Percentiles rank a stretch among this genome's conserved stretches.
Conservation (phyloP, 2,797 vertebrate species). For the Erithacus rubecula region DNA sequence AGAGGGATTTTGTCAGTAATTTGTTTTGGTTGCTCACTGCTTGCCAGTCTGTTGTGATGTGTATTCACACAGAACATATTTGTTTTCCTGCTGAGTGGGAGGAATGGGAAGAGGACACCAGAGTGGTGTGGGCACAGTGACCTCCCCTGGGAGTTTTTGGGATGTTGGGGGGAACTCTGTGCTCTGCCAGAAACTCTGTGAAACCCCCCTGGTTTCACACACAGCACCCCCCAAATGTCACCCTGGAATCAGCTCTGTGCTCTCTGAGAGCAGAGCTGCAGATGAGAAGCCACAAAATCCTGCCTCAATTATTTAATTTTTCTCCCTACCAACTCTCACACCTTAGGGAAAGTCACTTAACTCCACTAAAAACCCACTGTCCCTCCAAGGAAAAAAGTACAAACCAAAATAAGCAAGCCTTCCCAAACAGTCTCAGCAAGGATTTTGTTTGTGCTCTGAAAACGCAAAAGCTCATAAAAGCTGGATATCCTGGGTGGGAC, state of each 20-base stretch:
- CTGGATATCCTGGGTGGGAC: background rate
- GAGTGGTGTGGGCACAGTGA: conserved; percentile 3
- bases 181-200: background rate
- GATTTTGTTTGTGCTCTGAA: background rate
- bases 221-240: background rate
- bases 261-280: background rate
- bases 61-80: conserved; percentile 51
- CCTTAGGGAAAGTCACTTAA: background rate
- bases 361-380: background rate
- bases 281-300: background rate
- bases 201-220: background rate
- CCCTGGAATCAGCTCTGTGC: background rate
- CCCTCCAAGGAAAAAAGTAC: background rate
- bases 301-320: background rate
- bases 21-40: conserved; percentile 57
- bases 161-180: conserved; percentile 3
- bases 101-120: conserved; percentile 18
- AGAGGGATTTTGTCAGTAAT: conserved; percentile 63
- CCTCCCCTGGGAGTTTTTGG: background rate
- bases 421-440: background rate
- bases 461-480: background rate
- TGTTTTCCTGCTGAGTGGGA: conserved; percentile 47
- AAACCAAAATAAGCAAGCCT: background rate
- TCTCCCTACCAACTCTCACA: background rate
- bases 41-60: conserved; percentile 45